Evolutionary conservation across 2,888 invertebrate species (phyloP).

Genomic region (Mallateleia sp.): DNA sequence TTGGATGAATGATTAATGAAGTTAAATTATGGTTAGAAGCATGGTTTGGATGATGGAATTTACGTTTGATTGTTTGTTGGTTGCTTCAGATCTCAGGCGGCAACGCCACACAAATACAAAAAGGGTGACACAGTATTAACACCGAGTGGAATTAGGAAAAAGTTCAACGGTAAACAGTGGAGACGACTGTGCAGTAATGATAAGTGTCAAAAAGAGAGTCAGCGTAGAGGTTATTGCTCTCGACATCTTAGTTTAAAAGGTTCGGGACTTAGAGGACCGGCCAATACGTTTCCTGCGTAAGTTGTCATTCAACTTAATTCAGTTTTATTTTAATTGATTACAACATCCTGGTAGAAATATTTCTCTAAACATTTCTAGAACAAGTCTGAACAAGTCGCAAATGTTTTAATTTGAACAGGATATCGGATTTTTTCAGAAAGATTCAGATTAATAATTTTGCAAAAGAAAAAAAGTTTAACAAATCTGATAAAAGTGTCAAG

Average conservation of each 20-base stretch:
- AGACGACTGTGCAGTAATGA: constrained; percentile 98
- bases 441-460: too few species aligned
- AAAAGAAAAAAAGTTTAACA: too few species aligned
- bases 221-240: constrained; percentile 98
- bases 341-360: too few species aligned
- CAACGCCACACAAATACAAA: constrained; percentile 98
- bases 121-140: constrained; percentile 99
- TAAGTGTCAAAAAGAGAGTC: constrained; percentile 99
- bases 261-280: constrained; percentile 87
- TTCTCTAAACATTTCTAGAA: too few species aligned
- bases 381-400: too few species aligned
- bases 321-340: too few species aligned
- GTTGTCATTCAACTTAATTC: constrained; percentile 17
- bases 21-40: too few species aligned
- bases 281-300: constrained; percentile 87
- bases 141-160: constrained; percentile 98
- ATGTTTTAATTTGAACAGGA: too few species aligned
- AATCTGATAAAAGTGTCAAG: too few species aligned
- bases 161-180: constrained; percentile 99
- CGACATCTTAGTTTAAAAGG: constrained; percentile 98
- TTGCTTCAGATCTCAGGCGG: constrained; percentile 94
- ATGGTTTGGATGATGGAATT: too few species aligned
- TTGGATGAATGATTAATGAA: too few species aligned
- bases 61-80: background rate
- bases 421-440: too few species aligned